Percentiles rank a stretch among this genome's conserved stretches.
These are phyloP conservation scores for Epicauta chinensis DNA, from an alignment of 1,140 invertebrate genomes.

Conservation along the genomic window DNA sequence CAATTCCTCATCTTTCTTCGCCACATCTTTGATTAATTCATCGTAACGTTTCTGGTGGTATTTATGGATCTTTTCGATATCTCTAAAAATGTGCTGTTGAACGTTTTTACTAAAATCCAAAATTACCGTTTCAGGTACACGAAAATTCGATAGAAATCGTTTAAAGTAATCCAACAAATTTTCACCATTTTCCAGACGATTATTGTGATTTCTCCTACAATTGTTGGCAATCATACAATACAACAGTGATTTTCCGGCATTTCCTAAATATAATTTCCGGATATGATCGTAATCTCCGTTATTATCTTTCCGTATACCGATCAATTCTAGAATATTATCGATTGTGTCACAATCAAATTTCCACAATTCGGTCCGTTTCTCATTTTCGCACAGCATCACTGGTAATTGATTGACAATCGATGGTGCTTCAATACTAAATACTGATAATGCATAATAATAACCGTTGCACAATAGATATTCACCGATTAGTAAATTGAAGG, in stretches of 20 bases:
- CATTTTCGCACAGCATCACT: slow-evolving; percentile 3
- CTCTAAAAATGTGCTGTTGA: too few relatives aligned
- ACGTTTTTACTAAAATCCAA: too few relatives aligned
- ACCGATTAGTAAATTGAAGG: slow-evolving; percentile 49
- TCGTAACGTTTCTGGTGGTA: background rate
- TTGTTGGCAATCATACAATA: slow-evolving; percentile 15
- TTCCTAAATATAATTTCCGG: slow-evolving; percentile 18
- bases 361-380: background rate
- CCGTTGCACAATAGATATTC: slow-evolving; percentile 50
- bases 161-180: background rate
- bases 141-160: too few relatives aligned
- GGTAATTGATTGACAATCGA: slow-evolving; percentile 36
- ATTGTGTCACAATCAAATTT: slow-evolving; percentile 21
- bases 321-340: slow-evolving; percentile 26
- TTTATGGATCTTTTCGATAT: too few relatives aligned
- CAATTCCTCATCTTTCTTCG: background rate
- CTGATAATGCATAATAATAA: slow-evolving; percentile 51
- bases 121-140: too few relatives aligned
- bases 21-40: background rate
- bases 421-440: slow-evolving; percentile 52
- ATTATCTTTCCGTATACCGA: slow-evolving; percentile 23
- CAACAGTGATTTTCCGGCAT: slow-evolving; percentile 12
- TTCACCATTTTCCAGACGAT: background rate
- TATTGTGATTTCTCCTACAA: background rate
- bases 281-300: slow-evolving; percentile 17